phyloP scores from a whole-genome alignment of 2,797 vertebrate species.

The Centropyge bicolor region DNA sequence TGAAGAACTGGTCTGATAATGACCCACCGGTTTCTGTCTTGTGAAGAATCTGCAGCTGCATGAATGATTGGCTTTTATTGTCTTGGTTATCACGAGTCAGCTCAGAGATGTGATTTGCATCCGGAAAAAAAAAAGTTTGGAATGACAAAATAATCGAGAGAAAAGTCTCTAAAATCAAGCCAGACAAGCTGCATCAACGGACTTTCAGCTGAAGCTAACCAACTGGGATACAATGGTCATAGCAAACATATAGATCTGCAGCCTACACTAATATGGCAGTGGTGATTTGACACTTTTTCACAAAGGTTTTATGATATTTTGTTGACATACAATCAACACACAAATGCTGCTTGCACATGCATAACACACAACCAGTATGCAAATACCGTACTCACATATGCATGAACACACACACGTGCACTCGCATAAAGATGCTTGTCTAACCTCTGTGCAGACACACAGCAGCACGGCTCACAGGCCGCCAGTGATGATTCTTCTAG shows the following conservation, averaged over 20 bases:
- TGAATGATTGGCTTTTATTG: conserved; percentile 4
- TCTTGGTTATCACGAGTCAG: background rate
- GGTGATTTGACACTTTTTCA: conserved; percentile 18
- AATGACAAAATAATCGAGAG: background rate
- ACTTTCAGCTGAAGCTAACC: background rate
- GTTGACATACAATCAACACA: conserved; percentile 12
- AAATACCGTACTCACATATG: conserved; percentile 20
- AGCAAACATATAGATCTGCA: background rate
- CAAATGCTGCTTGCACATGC: background rate
- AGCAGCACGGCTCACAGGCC: conserved; percentile 5
- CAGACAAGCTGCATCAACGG: background rate
- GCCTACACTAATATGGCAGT: background rate
- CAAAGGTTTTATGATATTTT: conserved; percentile 32
- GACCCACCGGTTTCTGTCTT: background rate
- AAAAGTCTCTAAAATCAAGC: conserved; percentile 6
- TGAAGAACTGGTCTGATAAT: conserved; percentile 12
- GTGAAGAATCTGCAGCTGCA: background rate
- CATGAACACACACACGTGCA: conserved; percentile 28
- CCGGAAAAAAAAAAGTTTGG: background rate
- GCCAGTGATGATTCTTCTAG: conserved; percentile 8
- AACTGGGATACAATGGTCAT: background rate
- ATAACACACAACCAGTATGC: conserved; percentile 25
- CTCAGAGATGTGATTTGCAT: background rate
- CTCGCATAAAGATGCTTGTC: background rate
- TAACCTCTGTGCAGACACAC: conserved; percentile 13